Percentiles rank a stretch among this genome's conserved stretches.
phyloP scores from a whole-genome alignment of 1,140 invertebrate species.

The Vanessa atalanta region DNA sequence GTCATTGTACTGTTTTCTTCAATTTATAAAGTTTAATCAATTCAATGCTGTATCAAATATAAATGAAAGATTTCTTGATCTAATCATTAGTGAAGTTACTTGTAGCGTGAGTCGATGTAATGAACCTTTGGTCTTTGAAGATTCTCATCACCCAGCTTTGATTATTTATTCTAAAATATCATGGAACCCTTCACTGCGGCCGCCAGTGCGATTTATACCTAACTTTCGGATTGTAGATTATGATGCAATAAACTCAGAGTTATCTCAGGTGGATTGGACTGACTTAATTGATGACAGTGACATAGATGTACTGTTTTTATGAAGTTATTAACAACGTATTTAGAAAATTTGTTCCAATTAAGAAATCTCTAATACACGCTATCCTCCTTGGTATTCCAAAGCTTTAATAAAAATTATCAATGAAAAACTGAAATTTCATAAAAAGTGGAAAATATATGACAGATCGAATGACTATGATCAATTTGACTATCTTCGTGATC shows the following conservation, averaged over 20 bases:
- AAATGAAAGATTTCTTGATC: too few species aligned
- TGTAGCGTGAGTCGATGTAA: conserved; percentile 7
- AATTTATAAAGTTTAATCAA: too few species aligned
- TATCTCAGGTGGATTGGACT: conserved; percentile 17
- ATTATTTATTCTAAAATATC: conserved; percentile 8
- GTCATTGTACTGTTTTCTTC: too few species aligned
- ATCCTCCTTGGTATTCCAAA: conserved; percentile 14
- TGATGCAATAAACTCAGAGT: conserved; percentile 16
- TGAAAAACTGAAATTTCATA: too few species aligned
- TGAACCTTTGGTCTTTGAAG: conserved; percentile 11
- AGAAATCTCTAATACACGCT: conserved; percentile 15
- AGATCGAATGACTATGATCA: too few species aligned
- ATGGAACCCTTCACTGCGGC: conserved; percentile 4
- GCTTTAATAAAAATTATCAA: not conserved
- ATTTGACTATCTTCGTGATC: too few species aligned
- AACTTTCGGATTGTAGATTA: not conserved
- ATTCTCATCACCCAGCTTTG: conserved; percentile 10
- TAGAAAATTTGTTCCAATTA: conserved; percentile 18
- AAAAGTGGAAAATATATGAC: too few species aligned
- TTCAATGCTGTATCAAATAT: too few species aligned
- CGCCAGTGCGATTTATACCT: not conserved
- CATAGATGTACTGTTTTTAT: conserved; percentile 20
- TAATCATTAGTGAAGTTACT: not conserved
- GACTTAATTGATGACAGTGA: conserved; percentile 19
- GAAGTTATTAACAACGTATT: conserved; percentile 16